Evolutionary conservation across 2,888 invertebrate species (phyloP), one percentile per base, ranked within the genome.

Genomic region (Spilarctia lutea): DNA sequence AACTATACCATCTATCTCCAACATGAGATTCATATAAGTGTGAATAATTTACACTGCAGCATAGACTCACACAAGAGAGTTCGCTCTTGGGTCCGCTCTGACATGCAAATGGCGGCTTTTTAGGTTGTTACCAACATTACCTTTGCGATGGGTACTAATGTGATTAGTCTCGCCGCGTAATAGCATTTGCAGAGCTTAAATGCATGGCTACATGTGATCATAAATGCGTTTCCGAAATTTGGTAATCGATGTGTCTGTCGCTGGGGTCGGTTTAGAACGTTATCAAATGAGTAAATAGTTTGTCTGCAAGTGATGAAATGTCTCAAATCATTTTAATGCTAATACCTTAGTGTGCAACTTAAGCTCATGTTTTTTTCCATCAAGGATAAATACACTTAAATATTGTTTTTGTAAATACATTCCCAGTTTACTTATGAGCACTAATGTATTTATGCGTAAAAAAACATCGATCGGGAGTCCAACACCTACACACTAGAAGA

Each of bases 91-190:
- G 86, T 81, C 78, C 72, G 80, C 82, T 85, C 87, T 86, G 88
- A 86, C 87, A 89, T 88, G 90, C 89, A 89, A 90, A 91, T 91
- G 90, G 89, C 84, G 86, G 92, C 90, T 90, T 92, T 92, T 91
- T 88, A 90, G 91, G 86, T 88, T 87, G 90, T 90, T 90, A 89
- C 89, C 87, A 81, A 87, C 87, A 90, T 91, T 93, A 92, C 93
- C 91, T 91, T 91, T 91, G 90, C 86, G 90, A 88, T 87, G 87
- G 89, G 85, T 84, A 87, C 91, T 94, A 93, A 94, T 93, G 90
- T 93, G 93, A 94, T 94, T 94, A 94, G 92, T 90, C 91, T 90
- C 89, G 89, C 87, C 87, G 86, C 87, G 86, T 85, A 88, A 86
- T 88, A 87, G 88, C 89, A 91, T 91, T 91, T 91, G 91, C 88